These are phyloP conservation scores for Platysternon megacephalum DNA, from an alignment of 2,113 vertebrate species.

Conservation along the genomic window DNA sequence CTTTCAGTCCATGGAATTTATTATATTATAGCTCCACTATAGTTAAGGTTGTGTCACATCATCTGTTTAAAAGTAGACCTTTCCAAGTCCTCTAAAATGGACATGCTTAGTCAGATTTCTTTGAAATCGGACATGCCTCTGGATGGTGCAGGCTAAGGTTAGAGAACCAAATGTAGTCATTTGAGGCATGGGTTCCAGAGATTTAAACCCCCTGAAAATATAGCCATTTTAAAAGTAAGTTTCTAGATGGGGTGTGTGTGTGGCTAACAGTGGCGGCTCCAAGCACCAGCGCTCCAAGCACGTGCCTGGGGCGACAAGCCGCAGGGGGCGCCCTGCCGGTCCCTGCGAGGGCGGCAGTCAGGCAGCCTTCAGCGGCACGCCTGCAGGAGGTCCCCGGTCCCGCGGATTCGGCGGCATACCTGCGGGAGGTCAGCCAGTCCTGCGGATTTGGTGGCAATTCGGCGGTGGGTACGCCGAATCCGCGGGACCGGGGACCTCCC, in stretches of 20 bases:
- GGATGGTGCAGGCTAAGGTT: not conserved
- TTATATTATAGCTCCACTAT: not conserved
- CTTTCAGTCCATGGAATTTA: not conserved
- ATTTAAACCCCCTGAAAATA: not conserved
- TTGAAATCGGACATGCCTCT: not conserved
- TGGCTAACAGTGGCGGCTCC: not conserved
- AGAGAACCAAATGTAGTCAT: not conserved
- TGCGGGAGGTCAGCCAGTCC: no score
- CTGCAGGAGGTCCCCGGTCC: no score
- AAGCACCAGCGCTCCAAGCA: no score
- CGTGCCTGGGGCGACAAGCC: no score
- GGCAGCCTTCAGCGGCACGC: no score
- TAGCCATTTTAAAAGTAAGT: not conserved
- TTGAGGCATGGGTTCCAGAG: not conserved
- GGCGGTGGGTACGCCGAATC: no score
- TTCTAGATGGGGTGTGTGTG: not conserved
- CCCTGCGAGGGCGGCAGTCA: no score
- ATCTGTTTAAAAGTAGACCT: not conserved
- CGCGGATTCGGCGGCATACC: no score
- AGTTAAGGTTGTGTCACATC: not conserved
- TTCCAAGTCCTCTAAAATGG: not conserved
- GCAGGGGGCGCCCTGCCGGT: no score
- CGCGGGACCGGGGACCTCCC: no score
- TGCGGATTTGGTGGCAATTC: no score
- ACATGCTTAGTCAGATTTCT: not conserved